A percentile compares a stretch with the other conserved stretches of the same genome.
These are phyloP conservation scores for Podilymbus podiceps DNA, from an alignment of 2,113 vertebrate genomes.

Conservation along the genomic window DNA sequence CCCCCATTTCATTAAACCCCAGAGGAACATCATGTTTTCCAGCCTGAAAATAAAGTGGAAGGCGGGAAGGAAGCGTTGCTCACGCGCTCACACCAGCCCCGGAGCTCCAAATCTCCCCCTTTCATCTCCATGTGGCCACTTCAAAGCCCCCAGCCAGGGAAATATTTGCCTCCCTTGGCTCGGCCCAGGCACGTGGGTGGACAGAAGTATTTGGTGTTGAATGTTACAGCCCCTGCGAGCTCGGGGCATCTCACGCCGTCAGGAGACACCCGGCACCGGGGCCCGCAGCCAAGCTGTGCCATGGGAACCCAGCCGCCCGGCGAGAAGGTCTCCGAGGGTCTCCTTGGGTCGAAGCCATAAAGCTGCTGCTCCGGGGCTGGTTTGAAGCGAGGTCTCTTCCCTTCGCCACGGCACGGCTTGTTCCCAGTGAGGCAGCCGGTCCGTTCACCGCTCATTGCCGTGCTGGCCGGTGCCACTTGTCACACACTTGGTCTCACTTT, in stretches of 20 bases:
- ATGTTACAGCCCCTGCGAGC: background rate
- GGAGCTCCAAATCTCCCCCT: background rate
- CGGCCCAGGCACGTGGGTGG: slow-evolving; percentile 35
- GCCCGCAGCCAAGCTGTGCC: background rate
- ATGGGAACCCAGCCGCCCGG: background rate
- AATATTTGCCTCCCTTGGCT: slow-evolving; percentile 37
- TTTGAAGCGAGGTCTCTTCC: background rate
- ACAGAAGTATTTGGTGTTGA: slow-evolving; percentile 30
- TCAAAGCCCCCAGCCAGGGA: slow-evolving; percentile 55
- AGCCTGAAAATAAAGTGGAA: background rate
- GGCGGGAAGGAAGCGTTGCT: background rate
- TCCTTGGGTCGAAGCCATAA: background rate
- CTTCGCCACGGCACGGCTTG: rapidly evolving
- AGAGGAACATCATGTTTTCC: background rate
- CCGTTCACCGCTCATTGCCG: rapidly evolving
- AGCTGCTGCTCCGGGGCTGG: background rate
- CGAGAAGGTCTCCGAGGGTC: background rate
- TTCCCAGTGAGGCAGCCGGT: background rate
- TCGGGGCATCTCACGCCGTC: background rate
- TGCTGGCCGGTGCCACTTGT: rapidly evolving
- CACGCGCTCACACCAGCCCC: background rate
- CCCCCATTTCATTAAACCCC: background rate
- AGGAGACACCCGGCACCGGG: background rate
- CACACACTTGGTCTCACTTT: background rate
- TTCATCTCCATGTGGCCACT: slow-evolving; percentile 54